Conservation (phyloP, 1,140 invertebrate species). For the Phymastichus coffea region DNA sequence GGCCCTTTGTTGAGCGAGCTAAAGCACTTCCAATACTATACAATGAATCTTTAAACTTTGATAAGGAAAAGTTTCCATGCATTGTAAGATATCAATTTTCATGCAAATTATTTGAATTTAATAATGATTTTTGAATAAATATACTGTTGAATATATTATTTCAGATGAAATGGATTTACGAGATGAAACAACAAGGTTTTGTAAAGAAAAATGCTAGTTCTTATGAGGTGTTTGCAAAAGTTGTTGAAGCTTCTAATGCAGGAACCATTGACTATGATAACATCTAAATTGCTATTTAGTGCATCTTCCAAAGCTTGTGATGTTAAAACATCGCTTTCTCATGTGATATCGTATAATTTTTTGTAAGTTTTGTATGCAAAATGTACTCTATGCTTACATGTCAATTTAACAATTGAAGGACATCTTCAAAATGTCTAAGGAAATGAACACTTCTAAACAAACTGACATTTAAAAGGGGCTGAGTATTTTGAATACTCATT, state of each 20-base stretch:
- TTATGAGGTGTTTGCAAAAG: conserved; percentile 34
- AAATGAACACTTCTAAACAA: no score
- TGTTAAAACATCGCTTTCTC: conserved; percentile 4
- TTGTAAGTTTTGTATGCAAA: conserved; percentile 9
- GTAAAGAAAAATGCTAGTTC: conserved; percentile 33
- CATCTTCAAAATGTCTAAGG: no score
- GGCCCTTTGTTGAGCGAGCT: conserved; percentile 47
- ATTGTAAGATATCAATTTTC: conserved; percentile 30
- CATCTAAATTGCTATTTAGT: conserved; percentile 20
- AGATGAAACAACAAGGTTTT: conserved; percentile 35
- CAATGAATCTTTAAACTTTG: conserved; percentile 35
- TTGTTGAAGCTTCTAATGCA: conserved; percentile 27
- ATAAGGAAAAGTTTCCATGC: conserved; percentile 38
- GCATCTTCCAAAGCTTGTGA: not conserved
- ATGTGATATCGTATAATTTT: conserved; percentile 18
- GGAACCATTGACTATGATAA: conserved; percentile 33
- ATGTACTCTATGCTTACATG: conserved; percentile 5
- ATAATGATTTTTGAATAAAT: conserved; percentile 1
- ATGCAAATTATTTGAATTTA: not conserved
- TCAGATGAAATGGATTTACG: conserved; percentile 38
- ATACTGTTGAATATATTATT: no score
- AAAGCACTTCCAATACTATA: conserved; percentile 41
- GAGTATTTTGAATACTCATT: no score
- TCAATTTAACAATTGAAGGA: not conserved
- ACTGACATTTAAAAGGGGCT: no score